These are phyloP conservation scores for Atherinosoma microstoma DNA, from an alignment of 2,797 vertebrate species.

Conservation along the genomic window DNA sequence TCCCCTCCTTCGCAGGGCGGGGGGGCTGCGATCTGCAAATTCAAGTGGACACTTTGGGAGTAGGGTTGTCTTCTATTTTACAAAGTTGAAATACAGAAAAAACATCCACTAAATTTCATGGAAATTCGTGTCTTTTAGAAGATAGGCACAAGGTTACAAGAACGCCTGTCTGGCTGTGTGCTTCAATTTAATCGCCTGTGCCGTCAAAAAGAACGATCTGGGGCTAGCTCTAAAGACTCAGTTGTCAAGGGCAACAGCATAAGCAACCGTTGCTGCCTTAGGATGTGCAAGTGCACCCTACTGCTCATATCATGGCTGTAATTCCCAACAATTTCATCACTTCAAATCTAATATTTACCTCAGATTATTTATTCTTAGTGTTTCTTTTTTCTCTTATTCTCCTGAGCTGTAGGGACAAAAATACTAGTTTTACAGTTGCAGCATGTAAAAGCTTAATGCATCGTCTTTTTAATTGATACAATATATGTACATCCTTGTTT, in stretches of 20 bases:
- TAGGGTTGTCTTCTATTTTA: not conserved
- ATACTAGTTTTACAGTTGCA: constrained; percentile 36
- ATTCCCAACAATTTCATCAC: constrained; percentile 11
- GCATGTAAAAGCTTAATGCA: constrained; percentile 85
- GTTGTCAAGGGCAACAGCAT: constrained; percentile 68
- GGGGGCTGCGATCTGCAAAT: constrained; percentile 53
- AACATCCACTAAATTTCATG: not conserved
- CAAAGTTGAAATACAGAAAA: not conserved
- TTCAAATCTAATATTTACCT: constrained; percentile 25
- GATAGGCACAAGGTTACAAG: constrained; percentile 7
- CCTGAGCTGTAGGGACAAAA: not conserved
- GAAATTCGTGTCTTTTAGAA: constrained; percentile 2
- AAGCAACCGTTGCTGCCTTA: constrained; percentile 50
- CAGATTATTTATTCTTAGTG: not conserved
- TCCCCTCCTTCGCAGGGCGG: constrained; percentile 30
- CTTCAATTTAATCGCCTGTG: constrained; percentile 43
- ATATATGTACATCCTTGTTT: constrained; percentile 93
- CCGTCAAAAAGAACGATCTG: constrained; percentile 31
- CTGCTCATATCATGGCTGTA: not conserved
- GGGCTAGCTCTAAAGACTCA: constrained; percentile 33
- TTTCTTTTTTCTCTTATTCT: not conserved
- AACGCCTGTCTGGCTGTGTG: constrained; percentile 14
- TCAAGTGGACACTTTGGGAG: constrained; percentile 44
- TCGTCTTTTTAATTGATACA: constrained; percentile 89
- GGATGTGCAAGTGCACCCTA: constrained; percentile 55